phyloP scores from a whole-genome alignment of 1,140 invertebrate genomes.

The Hycleus cichorii region DNA sequence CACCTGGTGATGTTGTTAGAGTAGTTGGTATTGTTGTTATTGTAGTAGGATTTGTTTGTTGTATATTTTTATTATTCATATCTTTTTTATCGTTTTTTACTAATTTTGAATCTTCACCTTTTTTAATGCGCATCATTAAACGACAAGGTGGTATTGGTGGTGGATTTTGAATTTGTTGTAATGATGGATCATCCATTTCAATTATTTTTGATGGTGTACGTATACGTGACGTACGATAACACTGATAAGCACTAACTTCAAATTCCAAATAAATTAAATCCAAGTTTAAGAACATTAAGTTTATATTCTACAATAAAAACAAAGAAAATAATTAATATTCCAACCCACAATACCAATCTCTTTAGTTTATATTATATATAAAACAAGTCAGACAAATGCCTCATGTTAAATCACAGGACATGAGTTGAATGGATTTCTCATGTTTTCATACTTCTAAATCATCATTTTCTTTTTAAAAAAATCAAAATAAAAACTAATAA shows the following conservation, averaged over 20 bases:
- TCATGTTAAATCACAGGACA: no score
- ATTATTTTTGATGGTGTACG: slow-evolving; percentile 69
- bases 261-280: slow-evolving; percentile 62
- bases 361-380: no score
- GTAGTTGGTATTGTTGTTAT: slow-evolving; percentile 33
- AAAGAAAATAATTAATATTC: background rate
- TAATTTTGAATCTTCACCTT: slow-evolving; percentile 10
- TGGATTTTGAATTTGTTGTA: slow-evolving; percentile 41
- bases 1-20: slow-evolving; percentile 17
- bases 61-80: slow-evolving; percentile 36
- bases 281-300: slow-evolving; percentile 64
- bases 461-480: no score
- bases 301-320: slow-evolving; percentile 55
- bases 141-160: slow-evolving; percentile 54
- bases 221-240: slow-evolving; percentile 68
- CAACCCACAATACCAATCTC: no score
- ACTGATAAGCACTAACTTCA: slow-evolving; percentile 70
- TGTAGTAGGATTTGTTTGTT: slow-evolving; percentile 39
- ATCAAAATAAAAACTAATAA: background rate
- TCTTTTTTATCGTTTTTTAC: slow-evolving; percentile 4
- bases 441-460: no score
- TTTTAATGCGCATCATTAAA: slow-evolving; percentile 31
- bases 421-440: no score
- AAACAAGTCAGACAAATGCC: no score
- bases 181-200: slow-evolving; percentile 58